Evolutionary conservation across 2,888 invertebrate species (phyloP), one percentile per base, ranked within the genome.

Genomic region (Oligia fasciuncula): DNA sequence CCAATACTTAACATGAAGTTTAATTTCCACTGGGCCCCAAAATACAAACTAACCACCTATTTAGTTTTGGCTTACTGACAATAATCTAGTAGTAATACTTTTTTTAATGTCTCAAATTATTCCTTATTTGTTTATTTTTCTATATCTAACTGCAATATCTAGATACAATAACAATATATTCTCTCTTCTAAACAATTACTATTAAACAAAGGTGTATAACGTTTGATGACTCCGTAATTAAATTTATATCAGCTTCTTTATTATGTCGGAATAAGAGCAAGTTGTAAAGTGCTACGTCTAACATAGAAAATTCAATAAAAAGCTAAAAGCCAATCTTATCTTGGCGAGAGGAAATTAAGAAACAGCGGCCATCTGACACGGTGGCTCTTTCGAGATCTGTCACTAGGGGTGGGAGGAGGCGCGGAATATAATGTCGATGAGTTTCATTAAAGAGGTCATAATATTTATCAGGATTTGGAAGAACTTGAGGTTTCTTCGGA

Each of bases 261-360:
- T 89, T 85, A 90, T 87, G 79, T 85, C 75, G 68, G 79, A 86
- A 86, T 88, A 83, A 89, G 88, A 91, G 91, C 91, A 91, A 94
- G 94, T 94, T 94, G 94, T 95, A 95, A 96, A 95, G 93, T 94
- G 94, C 91, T 92, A 88, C 93, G 93, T 93, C 93, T 95, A 94
- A 94, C 94, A 95, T 91, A 95, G 96, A 96, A 96, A 97, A 97
- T 96, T 97, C 96, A 96, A 97, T 97, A 97, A 97, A 97, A 97
- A 96, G 95, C 97, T 96, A 96, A 97, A 97, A 96, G 97, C 97
- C 96, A 96, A 96, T 96, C 96, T 97, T 97, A 97, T 97, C 97
- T 96, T 91, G 85, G 92, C 91, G 91, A 95, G 95, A 96, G 97
- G 97, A 97, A 97, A 97, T 97, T 97, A 97, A 97, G 97, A 97